These are phyloP conservation scores for Typhlomys cinereus DNA, from an alignment of 2,113 vertebrate genomes.

Conservation along the genomic window DNA sequence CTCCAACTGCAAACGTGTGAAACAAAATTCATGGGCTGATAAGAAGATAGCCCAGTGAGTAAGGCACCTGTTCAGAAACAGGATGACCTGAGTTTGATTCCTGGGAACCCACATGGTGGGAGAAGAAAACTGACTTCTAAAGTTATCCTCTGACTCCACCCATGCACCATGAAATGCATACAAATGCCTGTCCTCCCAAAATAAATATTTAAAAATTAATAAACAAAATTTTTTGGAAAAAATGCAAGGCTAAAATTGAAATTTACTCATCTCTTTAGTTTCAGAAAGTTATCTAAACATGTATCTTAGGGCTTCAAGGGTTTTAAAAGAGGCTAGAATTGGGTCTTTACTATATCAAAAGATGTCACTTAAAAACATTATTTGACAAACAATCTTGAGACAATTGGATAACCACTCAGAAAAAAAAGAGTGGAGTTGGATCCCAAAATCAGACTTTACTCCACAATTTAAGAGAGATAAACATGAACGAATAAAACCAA, in stretches of 20 bases:
- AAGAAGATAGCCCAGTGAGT: no score
- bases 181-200: no score
- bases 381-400: constrained; percentile 45
- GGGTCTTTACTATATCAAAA: neutral
- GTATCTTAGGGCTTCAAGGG: constrained; percentile 7
- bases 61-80: no score
- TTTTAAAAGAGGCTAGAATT: constrained; percentile 19
- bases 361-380: constrained; percentile 26
- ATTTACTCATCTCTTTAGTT: constrained; percentile 38
- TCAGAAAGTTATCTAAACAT: constrained; percentile 46
- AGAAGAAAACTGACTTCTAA: no score
- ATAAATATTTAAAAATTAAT: no score
- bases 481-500: neutral
- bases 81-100: no score
- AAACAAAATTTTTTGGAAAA: neutral
- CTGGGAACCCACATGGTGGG: no score
- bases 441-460: constrained; percentile 22
- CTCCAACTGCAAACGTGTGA: constrained; percentile 21
- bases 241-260: constrained; percentile 32
- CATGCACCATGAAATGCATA: no score
- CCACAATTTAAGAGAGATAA: constrained; percentile 23
- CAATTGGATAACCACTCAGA: neutral
- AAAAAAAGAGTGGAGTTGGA: constrained; percentile 38
- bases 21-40: neutral
- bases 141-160: no score